Conservation (phyloP, 2,797 vertebrate species). For the Echiichthys vipera region DNA sequence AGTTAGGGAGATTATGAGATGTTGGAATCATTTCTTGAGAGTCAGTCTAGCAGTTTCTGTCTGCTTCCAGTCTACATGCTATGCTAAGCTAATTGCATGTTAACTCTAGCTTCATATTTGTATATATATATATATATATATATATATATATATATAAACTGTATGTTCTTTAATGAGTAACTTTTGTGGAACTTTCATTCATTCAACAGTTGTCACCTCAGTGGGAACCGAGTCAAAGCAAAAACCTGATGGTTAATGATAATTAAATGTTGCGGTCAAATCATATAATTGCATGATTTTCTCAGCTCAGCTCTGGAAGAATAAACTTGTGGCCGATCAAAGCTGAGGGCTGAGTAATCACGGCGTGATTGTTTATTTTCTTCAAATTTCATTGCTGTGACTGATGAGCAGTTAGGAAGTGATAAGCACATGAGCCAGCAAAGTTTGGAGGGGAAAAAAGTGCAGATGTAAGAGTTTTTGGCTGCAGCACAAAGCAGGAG, state of each 20-base stretch:
- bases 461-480: slow-evolving; percentile 59
- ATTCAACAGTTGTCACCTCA: not conserved
- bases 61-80: not conserved
- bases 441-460: slow-evolving; percentile 41
- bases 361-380: slow-evolving; percentile 44
- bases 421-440: slow-evolving; percentile 51
- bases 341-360: slow-evolving; percentile 7
- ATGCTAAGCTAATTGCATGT: not conserved
- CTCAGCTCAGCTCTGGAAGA: slow-evolving; percentile 12
- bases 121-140: too few relatives aligned
- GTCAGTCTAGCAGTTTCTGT: not conserved
- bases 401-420: slow-evolving; percentile 50
- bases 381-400: slow-evolving; percentile 31
- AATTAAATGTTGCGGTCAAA: not conserved
- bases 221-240: not conserved
- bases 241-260: too few relatives aligned
- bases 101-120: not conserved
- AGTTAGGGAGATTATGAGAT: not conserved
- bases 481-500: slow-evolving; percentile 51
- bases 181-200: not conserved
- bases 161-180: too few relatives aligned
- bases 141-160: too few relatives aligned
- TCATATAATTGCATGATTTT: not conserved
- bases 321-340: slow-evolving; percentile 15
- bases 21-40: too few relatives aligned